Percentiles rank a stretch among this genome's conserved stretches.
Evolutionary conservation across 1,140 invertebrate genomes (phyloP).

Genomic region (Caenorhabditis remanei): DNA sequence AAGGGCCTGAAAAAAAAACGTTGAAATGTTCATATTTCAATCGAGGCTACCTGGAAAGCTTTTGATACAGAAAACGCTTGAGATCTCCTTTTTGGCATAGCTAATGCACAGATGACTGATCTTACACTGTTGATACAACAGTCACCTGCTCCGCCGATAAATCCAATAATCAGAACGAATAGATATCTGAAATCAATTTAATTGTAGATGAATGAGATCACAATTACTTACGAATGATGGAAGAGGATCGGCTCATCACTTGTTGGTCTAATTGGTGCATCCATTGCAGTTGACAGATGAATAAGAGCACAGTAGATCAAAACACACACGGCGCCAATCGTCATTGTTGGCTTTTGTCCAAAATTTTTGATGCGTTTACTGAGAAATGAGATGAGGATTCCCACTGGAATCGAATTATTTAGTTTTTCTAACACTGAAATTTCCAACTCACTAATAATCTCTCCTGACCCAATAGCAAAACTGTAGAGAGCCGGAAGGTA

Average conservation of each 20-base stretch:
- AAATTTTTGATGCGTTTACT: constrained; percentile 51
- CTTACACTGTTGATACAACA: constrained; percentile 25
- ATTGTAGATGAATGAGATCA: not conserved
- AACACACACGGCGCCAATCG: constrained; percentile 34
- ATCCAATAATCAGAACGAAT: constrained; percentile 14
- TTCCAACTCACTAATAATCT: constrained; percentile 57
- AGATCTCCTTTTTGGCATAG: constrained; percentile 43
- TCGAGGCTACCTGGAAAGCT: constrained; percentile 24
- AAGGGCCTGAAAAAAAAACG: not conserved
- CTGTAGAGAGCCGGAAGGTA: constrained; percentile 60
- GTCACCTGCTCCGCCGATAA: constrained; percentile 7
- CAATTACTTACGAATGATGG: constrained; percentile 20
- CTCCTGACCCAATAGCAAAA: constrained; percentile 45
- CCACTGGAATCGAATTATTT: constrained; percentile 44
- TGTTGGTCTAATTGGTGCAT: constrained; percentile 36
- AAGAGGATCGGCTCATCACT: constrained; percentile 10
- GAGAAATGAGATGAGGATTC: constrained; percentile 19
- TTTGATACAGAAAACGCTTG: constrained; percentile 56
- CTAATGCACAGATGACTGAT: constrained; percentile 54
- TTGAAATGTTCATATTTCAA: too few species aligned
- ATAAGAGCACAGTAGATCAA: constrained; percentile 28
- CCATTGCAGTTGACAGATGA: constrained; percentile 21
- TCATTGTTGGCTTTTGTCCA: constrained; percentile 59
- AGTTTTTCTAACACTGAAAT: not conserved
- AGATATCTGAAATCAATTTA: not conserved